A percentile compares a stretch with the other conserved stretches of the same genome.
Evolutionary conservation across 1,140 invertebrate species (phyloP).

Genomic region (Metaphire vulgaris): DNA sequence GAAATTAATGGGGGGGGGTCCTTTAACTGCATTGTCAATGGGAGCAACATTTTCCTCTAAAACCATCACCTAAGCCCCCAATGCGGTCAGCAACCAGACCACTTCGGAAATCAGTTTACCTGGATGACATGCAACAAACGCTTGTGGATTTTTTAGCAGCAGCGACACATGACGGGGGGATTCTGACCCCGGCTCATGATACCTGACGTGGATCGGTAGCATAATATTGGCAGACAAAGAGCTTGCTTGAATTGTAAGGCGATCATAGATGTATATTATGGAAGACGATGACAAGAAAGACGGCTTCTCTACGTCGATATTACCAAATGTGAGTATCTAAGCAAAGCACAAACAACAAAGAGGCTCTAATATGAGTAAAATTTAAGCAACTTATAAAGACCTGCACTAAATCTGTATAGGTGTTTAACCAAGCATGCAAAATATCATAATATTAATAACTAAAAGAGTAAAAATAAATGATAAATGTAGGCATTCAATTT

Average conservation of each 20-base stretch:
- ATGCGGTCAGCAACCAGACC: not conserved
- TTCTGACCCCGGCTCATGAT: slow-evolving; percentile 8
- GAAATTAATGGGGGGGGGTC: too few species aligned
- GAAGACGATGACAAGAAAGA: not conserved
- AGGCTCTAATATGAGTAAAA: not conserved
- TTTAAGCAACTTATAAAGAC: too few species aligned
- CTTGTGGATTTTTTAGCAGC: not conserved
- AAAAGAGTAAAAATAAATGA: not conserved
- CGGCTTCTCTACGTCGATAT: slow-evolving; percentile 12
- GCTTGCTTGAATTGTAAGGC: too few species aligned
- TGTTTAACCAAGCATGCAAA: too few species aligned
- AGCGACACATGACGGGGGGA: not conserved
- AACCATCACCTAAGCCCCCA: not conserved
- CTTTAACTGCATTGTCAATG: not conserved
- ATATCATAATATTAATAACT: too few species aligned
- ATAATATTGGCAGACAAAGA: not conserved
- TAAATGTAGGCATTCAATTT: not conserved
- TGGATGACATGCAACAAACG: not conserved
- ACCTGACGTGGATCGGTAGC: slow-evolving; percentile 9
- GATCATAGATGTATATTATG: not conserved
- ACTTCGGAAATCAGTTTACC: not conserved
- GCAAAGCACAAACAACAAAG: not conserved
- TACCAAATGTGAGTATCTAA: not conserved
- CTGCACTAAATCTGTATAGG: too few species aligned
- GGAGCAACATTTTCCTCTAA: not conserved